Percentiles rank a stretch among this genome's conserved stretches.
These are phyloP conservation scores for Mesorhabditis belari DNA, from an alignment of 2,888 invertebrate species.

Conservation along the genomic window DNA sequence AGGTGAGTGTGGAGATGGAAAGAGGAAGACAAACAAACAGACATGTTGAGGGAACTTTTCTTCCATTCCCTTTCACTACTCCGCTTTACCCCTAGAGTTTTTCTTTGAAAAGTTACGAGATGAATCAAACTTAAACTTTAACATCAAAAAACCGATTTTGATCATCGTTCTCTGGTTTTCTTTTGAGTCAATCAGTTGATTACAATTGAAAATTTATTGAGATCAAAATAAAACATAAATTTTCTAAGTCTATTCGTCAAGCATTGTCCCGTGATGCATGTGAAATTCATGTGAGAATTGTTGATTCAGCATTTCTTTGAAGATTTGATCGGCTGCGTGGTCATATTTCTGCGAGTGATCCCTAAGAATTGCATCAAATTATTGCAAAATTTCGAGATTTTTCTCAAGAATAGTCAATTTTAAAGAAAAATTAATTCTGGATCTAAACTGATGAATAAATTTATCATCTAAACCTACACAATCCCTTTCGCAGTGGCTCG, in stretches of 20 bases:
- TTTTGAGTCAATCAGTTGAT: too few relatives aligned
- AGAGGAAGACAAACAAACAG: too few relatives aligned
- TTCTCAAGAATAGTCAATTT: constrained; percentile 5
- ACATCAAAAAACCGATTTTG: too few relatives aligned
- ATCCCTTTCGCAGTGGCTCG: constrained; percentile 8
- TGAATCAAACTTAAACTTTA: too few relatives aligned
- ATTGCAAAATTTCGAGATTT: constrained; percentile 1
- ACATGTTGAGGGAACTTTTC: too few relatives aligned
- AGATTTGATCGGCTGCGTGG: constrained; percentile 12
- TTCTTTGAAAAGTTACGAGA: too few relatives aligned
- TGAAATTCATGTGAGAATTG: constrained; percentile 24
- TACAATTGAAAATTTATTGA: neutral
- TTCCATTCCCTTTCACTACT: too few relatives aligned
- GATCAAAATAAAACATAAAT: neutral
- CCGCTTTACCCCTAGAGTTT: too few relatives aligned
- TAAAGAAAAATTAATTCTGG: too few relatives aligned
- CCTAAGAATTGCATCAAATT: constrained; percentile 7
- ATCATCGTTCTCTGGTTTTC: too few relatives aligned
- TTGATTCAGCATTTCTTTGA: constrained; percentile 21
- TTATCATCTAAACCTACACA: constrained; percentile 5
- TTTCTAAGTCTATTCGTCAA: neutral
- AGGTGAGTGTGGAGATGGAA: too few relatives aligned
- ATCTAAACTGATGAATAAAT: too few relatives aligned
- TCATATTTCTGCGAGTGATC: constrained; percentile 22
- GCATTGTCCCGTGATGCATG: constrained; percentile 9